Percentiles rank a stretch among this genome's conserved stretches.
Evolutionary conservation across 2,113 vertebrate species (phyloP).

Genomic region (Peromyscus californicus): DNA sequence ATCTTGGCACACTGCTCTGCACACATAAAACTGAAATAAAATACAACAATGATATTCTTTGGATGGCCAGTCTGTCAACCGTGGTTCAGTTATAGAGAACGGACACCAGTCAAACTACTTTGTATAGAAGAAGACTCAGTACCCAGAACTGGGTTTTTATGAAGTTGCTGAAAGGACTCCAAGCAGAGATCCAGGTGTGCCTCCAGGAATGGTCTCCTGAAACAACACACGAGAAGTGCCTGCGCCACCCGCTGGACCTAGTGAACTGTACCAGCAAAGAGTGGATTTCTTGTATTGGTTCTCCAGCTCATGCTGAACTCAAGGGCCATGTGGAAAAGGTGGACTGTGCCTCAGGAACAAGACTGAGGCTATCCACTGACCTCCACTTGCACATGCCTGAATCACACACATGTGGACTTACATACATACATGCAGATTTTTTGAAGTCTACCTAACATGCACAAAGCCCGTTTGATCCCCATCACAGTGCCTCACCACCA

Average conservation of each 20-base stretch:
- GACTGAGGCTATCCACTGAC: neutral
- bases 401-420: neutral
- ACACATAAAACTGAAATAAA: neutral
- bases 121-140: neutral
- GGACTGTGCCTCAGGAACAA: neutral
- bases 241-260: neutral
- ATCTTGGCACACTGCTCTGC: neutral
- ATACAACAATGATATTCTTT: neutral
- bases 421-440: neutral
- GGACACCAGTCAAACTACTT: conserved; percentile 5
- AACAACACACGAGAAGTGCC: neutral
- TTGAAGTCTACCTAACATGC: neutral
- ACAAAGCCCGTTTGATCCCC: neutral
- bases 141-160: neutral
- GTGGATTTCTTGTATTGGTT: neutral
- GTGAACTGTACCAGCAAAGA: neutral
- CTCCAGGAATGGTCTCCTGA: neutral
- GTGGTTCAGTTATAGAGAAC: neutral
- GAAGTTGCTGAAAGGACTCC: neutral
- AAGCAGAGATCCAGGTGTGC: neutral
- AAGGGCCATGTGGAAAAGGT: neutral
- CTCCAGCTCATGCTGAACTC: neutral
- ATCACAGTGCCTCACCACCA: neutral
- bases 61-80: neutral
- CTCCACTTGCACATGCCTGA: neutral